A percentile compares a stretch with the other conserved stretches of the same genome.
Conservation (phyloP, 2,113 vertebrate genomes). For the Acanthisitta chloris region DNA sequence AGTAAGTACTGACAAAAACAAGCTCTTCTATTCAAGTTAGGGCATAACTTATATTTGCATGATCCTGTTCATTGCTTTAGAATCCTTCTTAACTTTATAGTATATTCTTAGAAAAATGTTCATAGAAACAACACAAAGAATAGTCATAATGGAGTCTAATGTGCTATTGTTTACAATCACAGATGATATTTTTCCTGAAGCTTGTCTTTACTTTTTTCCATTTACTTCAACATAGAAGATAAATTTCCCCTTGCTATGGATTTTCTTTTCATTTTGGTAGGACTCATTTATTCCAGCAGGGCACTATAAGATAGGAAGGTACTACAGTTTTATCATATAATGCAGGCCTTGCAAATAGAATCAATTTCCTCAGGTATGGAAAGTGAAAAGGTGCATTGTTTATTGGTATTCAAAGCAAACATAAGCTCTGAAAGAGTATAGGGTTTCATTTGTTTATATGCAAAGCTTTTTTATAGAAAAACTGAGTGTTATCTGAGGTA, state of each 20-base stretch:
- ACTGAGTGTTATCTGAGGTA: not conserved
- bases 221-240: not conserved
- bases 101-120: not conserved
- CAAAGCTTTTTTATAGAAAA: not conserved
- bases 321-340: not conserved
- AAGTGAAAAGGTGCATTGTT: not conserved
- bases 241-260: not conserved
- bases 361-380: not conserved
- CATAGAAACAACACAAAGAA: not conserved
- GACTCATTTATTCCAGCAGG: not conserved
- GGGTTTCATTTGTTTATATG: not conserved
- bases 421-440: not conserved
- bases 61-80: not conserved
- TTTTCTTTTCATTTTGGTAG: not conserved
- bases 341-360: not conserved
- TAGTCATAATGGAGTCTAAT: not conserved
- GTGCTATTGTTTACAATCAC: not conserved
- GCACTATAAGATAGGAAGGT: not conserved
- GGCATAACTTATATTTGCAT: not conserved
- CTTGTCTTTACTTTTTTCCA: not conserved
- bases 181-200: not conserved
- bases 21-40: not conserved
- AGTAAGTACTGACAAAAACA: not conserved
- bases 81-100: not conserved
- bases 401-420: not conserved